Conservation (phyloP, 2,113 vertebrate genomes). For the Hypocryptadius cinnamomeus region DNA sequence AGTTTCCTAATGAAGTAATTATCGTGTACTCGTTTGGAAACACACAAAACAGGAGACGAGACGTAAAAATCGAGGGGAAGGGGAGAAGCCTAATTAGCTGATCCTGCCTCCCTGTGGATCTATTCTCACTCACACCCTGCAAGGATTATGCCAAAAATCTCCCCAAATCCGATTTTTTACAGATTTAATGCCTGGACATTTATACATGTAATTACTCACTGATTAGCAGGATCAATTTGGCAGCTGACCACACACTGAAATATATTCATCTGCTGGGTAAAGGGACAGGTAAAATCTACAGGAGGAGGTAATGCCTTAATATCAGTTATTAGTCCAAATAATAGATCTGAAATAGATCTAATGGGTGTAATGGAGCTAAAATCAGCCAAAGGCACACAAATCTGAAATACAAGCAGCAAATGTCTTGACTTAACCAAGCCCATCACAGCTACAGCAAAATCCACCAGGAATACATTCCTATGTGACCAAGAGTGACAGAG, state of each 20-base stretch:
- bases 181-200: fast-evolving
- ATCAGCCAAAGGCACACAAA: not conserved
- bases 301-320: not conserved
- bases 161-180: not conserved
- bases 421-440: not conserved
- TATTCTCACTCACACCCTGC: not conserved
- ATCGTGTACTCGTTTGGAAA: not conserved
- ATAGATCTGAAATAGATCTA: not conserved
- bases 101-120: not conserved
- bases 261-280: not conserved
- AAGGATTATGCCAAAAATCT: not conserved
- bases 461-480: not conserved
- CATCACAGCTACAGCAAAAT: not conserved
- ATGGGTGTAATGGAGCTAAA: not conserved
- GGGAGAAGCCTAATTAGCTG: not conserved
- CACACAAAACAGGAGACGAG: not conserved
- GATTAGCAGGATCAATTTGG: not conserved
- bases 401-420: not conserved
- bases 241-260: fast-evolving
- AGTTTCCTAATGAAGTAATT: slow-evolving; percentile 59
- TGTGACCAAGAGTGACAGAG: not conserved
- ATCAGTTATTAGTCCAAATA: not conserved
- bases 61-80: not conserved
- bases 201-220: not conserved
- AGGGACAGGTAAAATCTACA: not conserved